Conservation (phyloP, 2,113 vertebrate species). For the Gymnobelideus leadbeateri region DNA sequence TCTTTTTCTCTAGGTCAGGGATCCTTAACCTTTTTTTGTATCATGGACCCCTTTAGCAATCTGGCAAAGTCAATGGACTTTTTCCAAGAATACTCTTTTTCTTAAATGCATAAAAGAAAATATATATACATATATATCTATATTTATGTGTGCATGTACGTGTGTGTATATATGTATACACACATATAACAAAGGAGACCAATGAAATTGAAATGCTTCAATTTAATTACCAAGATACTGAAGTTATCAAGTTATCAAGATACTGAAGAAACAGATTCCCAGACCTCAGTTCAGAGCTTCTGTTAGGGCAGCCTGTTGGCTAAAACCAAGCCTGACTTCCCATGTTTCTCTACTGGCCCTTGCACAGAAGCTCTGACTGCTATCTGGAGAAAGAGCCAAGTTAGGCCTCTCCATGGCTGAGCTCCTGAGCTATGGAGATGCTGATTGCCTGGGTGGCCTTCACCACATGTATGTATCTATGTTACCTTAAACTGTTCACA, state of each 20-base stretch:
- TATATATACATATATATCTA: neutral
- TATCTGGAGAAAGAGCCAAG: neutral
- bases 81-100: neutral
- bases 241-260: neutral
- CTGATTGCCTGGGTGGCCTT: neutral
- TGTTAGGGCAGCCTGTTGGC: neutral
- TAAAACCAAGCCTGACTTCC: neutral
- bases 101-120: neutral
- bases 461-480: neutral
- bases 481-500: neutral
- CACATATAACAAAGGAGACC: neutral
- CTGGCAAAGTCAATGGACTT: neutral
- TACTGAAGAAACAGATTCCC: neutral
- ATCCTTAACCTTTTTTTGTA: conserved; percentile 16
- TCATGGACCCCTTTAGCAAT: conserved; percentile 26
- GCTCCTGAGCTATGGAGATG: neutral
- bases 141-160: too few relatives aligned
- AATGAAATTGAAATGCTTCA: neutral
- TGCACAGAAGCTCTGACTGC: neutral
- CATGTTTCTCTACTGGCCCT: neutral
- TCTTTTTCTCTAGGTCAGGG: conserved; percentile 11
- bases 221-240: neutral
- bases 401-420: neutral
- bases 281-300: neutral
- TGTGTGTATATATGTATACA: neutral